Evolutionary conservation across 35 echinoderm and acorn worm species (phyloP).

Genomic region (Lytechinus variegatus): DNA sequence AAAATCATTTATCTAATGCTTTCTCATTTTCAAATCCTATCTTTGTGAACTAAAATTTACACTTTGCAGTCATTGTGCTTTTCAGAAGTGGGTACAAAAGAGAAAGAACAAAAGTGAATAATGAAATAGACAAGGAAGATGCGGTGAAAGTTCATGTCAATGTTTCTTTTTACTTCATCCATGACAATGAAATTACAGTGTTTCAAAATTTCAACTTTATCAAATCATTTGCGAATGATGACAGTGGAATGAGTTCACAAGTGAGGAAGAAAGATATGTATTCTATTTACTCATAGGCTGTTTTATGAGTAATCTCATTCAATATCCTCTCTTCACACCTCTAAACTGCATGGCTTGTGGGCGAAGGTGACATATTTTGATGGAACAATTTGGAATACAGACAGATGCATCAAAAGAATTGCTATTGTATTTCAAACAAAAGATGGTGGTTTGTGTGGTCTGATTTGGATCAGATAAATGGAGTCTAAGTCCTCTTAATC

Average conservation of each 20-base stretch:
- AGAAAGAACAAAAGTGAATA: neutral
- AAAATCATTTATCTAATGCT: too few species aligned
- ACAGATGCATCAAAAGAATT: neutral
- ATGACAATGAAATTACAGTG: too few species aligned
- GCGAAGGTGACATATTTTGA: neutral
- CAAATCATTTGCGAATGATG: neutral
- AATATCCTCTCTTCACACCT: neutral
- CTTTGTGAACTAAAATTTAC: too few species aligned
- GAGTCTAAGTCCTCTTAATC: neutral
- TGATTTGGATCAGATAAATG: neutral
- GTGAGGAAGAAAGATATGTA: neutral
- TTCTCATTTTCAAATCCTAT: too few species aligned
- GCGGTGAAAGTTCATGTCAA: too few species aligned
- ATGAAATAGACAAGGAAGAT: neutral
- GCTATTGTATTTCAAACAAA: neutral
- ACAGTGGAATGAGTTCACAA: neutral
- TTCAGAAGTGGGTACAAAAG: neutral
- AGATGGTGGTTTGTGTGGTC: neutral
- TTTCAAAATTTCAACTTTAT: neutral
- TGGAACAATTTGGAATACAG: neutral
- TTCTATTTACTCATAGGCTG: neutral
- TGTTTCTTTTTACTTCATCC: too few species aligned
- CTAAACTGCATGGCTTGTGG: neutral
- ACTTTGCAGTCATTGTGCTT: too few species aligned
- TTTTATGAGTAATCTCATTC: neutral